These are phyloP conservation scores for Heteromurus nitidus DNA, from an alignment of 2,888 invertebrate species.

Conservation along the genomic window DNA sequence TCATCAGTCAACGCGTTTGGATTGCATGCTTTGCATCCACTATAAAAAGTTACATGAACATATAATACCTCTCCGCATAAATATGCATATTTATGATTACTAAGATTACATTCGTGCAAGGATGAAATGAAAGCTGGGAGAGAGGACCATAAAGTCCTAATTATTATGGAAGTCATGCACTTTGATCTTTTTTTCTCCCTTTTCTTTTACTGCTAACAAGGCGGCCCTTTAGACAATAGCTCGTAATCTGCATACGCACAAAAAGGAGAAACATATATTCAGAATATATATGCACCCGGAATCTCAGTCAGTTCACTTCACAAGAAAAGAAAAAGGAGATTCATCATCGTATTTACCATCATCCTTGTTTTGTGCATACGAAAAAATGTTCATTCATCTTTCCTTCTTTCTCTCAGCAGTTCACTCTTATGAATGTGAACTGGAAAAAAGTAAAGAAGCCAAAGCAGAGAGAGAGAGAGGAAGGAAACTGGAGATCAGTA, in stretches of 20 bases:
- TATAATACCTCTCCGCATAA: conserved; percentile 45
- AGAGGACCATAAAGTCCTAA: conserved; percentile 58
- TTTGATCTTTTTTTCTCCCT: conserved; percentile 58
- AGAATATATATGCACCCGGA: conserved; percentile 31
- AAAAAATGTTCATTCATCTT: conserved; percentile 40
- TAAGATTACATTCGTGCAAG: conserved; percentile 17
- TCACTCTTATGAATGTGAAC: conserved; percentile 31
- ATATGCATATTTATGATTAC: conserved; percentile 42
- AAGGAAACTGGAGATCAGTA: conserved; percentile 40
- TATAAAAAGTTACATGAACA: too few species aligned
- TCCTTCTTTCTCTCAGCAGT: neutral
- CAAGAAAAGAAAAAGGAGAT: conserved; percentile 53
- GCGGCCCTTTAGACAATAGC: conserved; percentile 51
- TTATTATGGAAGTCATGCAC: conserved; percentile 65
- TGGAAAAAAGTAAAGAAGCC: conserved; percentile 24
- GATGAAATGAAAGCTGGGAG: too few species aligned
- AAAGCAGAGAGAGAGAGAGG: conserved; percentile 22
- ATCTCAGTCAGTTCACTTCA: conserved; percentile 43
- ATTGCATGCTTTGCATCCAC: conserved; percentile 11
- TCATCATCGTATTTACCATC: conserved; percentile 42
- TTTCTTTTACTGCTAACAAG: conserved; percentile 46
- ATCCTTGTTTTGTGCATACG: neutral
- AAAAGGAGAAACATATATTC: conserved; percentile 18
- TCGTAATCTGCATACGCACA: conserved; percentile 54
- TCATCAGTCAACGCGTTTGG: conserved; percentile 50